Conservation (phyloP, 30 jellyfish, hydroid and myxozoan species). For the Calvadosia cruxmelitensis region DNA sequence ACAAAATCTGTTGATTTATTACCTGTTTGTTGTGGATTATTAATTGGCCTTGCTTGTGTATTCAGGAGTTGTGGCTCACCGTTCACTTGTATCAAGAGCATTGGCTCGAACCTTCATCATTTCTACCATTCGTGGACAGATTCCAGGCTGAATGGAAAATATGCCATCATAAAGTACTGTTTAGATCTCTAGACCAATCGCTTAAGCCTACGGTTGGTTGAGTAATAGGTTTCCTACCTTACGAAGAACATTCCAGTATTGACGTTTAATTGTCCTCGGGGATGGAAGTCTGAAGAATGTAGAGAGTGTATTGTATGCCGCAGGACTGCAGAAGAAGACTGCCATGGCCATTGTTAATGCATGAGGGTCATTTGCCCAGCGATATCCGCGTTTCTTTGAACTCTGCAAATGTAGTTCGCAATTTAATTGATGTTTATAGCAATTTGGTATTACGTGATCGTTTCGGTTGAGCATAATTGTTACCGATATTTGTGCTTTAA, state of each 20-base stretch:
- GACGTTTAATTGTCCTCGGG: background rate
- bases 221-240: background rate
- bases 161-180: no score
- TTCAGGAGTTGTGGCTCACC: no score
- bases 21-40: no score
- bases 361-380: background rate
- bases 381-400: background rate
- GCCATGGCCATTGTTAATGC: constrained; percentile 3
- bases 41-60: no score
- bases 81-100: background rate
- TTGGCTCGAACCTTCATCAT: background rate
- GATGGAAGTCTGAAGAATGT: background rate
- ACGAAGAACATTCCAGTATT: background rate
- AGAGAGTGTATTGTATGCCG: background rate
- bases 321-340: constrained; percentile 1
- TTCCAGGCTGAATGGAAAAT: background rate
- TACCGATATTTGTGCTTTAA: background rate
- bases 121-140: background rate
- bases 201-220: no score
- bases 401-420: background rate
- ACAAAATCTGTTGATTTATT: no score
- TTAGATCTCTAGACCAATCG: no score
- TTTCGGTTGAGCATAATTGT: background rate
- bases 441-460: no score
- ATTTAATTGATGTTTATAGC: no score